Evolutionary conservation across 2,797 vertebrate species (phyloP), one percentile per base, ranked within the genome.

Genomic region (Microhierax caerulescens): DNA sequence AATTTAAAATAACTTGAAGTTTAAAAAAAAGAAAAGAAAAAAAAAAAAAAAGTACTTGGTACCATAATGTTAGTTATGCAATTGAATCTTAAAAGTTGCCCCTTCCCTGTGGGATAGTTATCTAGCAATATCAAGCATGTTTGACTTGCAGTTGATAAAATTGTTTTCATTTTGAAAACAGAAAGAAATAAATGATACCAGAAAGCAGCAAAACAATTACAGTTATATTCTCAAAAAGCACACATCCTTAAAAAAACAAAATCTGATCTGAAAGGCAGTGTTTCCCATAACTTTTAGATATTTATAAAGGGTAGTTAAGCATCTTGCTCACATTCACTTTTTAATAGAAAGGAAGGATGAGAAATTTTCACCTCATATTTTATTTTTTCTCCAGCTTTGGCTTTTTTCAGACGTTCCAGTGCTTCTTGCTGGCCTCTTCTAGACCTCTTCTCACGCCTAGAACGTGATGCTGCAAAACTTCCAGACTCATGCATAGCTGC

Each of bases 361-460:
- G 16, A 74, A 94, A 97, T 87, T 86, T 92, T 98, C 95, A 99
- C 99, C 98, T 99, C 98, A 64, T 99, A 99, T 98, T 99, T 99
- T 91, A 99, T 96, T 97, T 99, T 99, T 98, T 99, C 98, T 3
- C 99, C 99, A 78, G 96, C 98, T 98, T 99, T 99, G 76, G 98
- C 98, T 96, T 98, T 99, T 98, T 98, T 99, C 87, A 99, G 97
- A 96, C 98, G 98, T 96, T 99, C 99, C 95, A 99, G 98, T 5
- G 99, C 99, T 57, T 99, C 99, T 95, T 99, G 99, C 74, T 99
- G 99, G 10, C 99, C 99, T 94, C 98, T 98, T 96, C 99, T 99
- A 89, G 98, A 99, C 85, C 98, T 99, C 95, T 98, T 99, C 98
- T 99, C 99, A 68, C 99, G 98, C 56, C 99, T 98, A 85, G 99